Evolutionary conservation across 2,888 invertebrate species (phyloP), one percentile per base, ranked within the genome.

Genomic region (Sarcophaga carnaria): DNA sequence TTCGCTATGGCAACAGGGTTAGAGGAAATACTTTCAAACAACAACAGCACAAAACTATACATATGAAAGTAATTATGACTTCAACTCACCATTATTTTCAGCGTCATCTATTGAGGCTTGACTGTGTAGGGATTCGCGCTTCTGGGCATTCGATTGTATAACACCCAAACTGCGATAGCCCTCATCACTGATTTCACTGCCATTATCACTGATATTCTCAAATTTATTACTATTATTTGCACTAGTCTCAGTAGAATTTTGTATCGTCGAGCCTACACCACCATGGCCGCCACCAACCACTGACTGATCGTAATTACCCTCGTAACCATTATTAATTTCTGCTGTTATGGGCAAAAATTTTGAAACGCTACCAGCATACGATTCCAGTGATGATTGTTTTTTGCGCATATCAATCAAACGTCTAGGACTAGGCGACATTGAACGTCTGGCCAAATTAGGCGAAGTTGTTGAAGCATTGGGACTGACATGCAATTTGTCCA

Each of bases 151-250:
- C 76, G 94, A 94, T 87, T 95, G 95, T 66, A 95, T 95, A 70
- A 97, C 95, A 0, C 97, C 97, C 90, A 97, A 93, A 91, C 97
- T 97, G 90, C 97, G 95, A 92, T 97, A 97, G 0, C 97, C 97
- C 91, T 97, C 97, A 92, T 97, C 97, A 45, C 97, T 97, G 37
- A 97, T 96, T 92, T 97, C 97, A 82, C 97, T 97, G 12, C 97
- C 96, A 89, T 97, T 97, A 92, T 97, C 97, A 78, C 97, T 96
- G 11, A 96, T 95, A 87, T 96, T 95, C 90, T 95, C 95, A 27
- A 94, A 94, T 85, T 94, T 93, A 88, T 89, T 91, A 71, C 85
- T 88, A 85, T 89, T 86, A 71, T 89, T 81, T 63, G 71, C 80
- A 49, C 81, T 90, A 12, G 67, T 67, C 59, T 89, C 77, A 47